Percentiles rank a stretch among this genome's conserved stretches.
phyloP scores from a whole-genome alignment of 2,113 vertebrate species.

The Lepisosteus oculatus region DNA sequence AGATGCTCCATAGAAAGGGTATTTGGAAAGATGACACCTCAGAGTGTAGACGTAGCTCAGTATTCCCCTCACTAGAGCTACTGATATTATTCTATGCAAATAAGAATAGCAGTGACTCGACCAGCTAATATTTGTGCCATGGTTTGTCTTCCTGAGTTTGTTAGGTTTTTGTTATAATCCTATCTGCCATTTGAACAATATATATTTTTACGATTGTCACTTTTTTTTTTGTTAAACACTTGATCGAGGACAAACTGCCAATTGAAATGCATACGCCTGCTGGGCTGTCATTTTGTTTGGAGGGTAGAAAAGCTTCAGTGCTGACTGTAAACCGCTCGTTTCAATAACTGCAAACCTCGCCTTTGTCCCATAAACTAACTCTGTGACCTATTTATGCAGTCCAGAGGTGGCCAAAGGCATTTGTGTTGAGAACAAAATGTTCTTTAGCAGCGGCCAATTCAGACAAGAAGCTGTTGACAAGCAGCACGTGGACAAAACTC shows the following conservation, averaged over 20 bases:
- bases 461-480: too few relatives aligned
- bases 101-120: constrained; percentile 68
- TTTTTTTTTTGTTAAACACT: constrained; percentile 58
- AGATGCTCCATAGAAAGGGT: constrained; percentile 32
- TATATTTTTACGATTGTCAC: constrained; percentile 41
- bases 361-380: not conserved
- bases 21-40: constrained; percentile 40
- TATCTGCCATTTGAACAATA: constrained; percentile 35
- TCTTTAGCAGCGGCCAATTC: too few relatives aligned
- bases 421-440: too few relatives aligned
- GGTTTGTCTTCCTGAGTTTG: constrained; percentile 70
- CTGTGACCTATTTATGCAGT: too few relatives aligned
- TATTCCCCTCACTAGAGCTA: constrained; percentile 40
- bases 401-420: too few relatives aligned
- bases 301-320: not conserved
- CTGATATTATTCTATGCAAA: constrained; percentile 73
- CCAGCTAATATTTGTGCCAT: constrained; percentile 76
- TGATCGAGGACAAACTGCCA: constrained; percentile 65
- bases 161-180: constrained; percentile 41
- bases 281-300: constrained; percentile 33
- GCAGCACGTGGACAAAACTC: too few relatives aligned
- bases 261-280: constrained; percentile 51
- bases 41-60: constrained; percentile 40
- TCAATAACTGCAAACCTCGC: constrained; percentile 2
- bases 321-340: constrained; percentile 13